These are phyloP conservation scores for Malurus melanocephalus DNA, from an alignment of 2,113 vertebrate genomes.

Conservation along the genomic window DNA sequence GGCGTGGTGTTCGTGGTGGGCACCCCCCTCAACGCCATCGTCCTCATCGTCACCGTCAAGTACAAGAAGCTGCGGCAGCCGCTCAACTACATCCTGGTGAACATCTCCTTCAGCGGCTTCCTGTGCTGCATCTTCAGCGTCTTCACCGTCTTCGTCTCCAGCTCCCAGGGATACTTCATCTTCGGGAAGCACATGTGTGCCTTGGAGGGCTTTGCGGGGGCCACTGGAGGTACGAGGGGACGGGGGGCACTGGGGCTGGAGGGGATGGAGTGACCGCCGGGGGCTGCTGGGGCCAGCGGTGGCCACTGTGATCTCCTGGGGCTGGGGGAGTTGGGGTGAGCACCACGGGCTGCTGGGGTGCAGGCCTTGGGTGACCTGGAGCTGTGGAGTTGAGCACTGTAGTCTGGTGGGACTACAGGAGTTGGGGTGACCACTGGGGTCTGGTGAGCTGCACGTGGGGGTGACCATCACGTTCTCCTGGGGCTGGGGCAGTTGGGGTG, in stretches of 20 bases:
- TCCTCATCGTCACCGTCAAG: slow-evolving; percentile 75
- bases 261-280: neutral
- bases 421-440: neutral
- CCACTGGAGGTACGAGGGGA: slow-evolving; percentile 40
- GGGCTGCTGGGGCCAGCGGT: neutral
- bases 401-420: neutral
- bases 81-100: slow-evolving; percentile 85
- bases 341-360: too few species aligned
- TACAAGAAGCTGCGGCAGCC: slow-evolving; percentile 83
- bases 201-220: slow-evolving; percentile 72
- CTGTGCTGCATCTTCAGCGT: slow-evolving; percentile 75
- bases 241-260: neutral
- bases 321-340: neutral
- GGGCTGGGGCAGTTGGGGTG: neutral
- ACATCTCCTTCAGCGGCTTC: slow-evolving; percentile 75
- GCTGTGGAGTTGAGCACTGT: too few species aligned
- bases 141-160: slow-evolving; percentile 75
- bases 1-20: slow-evolving; percentile 76
- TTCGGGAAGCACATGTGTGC: slow-evolving; percentile 73
- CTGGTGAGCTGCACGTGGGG: neutral
- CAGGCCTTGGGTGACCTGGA: neutral
- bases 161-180: slow-evolving; percentile 75
- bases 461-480: neutral
- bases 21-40: slow-evolving; percentile 72
- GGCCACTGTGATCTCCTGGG: neutral